These are phyloP conservation scores for Habrosyne pyritoides DNA, from an alignment of 2,888 invertebrate genomes.

Conservation along the genomic window DNA sequence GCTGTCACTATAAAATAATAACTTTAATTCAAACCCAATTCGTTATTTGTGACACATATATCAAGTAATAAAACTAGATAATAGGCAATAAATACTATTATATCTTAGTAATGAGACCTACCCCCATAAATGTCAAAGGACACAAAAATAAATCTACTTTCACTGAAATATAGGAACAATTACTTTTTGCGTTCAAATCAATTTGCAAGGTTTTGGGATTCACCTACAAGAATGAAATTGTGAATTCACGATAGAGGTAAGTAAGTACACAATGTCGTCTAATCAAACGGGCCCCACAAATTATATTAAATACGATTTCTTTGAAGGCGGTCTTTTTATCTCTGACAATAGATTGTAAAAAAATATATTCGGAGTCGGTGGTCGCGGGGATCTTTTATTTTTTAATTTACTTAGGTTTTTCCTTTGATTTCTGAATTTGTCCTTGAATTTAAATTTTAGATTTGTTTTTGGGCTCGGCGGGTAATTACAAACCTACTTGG, in stretches of 20 bases:
- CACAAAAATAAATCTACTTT: neutral
- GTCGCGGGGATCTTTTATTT: neutral
- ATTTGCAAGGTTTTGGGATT: neutral
- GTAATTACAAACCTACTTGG: neutral
- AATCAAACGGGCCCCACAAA: conserved; percentile 1
- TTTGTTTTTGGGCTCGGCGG: neutral
- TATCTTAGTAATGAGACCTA: neutral
- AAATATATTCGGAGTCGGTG: neutral
- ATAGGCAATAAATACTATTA: neutral
- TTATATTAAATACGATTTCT: neutral
- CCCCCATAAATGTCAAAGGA: neutral
- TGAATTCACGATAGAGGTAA: conserved; percentile 1
- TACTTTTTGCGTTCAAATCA: neutral
- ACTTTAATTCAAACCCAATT: neutral
- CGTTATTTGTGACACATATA: neutral
- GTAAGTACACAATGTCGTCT: neutral
- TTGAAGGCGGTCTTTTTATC: neutral
- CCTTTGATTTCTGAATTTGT: neutral
- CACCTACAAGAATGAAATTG: neutral
- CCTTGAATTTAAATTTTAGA: neutral
- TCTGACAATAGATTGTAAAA: neutral
- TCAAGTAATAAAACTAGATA: neutral
- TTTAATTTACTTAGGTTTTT: neutral
- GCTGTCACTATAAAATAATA: neutral
- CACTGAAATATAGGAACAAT: neutral